These are phyloP conservation scores for Andrena trimmerana DNA, from an alignment of 2,888 invertebrate species.

Conservation along the genomic window DNA sequence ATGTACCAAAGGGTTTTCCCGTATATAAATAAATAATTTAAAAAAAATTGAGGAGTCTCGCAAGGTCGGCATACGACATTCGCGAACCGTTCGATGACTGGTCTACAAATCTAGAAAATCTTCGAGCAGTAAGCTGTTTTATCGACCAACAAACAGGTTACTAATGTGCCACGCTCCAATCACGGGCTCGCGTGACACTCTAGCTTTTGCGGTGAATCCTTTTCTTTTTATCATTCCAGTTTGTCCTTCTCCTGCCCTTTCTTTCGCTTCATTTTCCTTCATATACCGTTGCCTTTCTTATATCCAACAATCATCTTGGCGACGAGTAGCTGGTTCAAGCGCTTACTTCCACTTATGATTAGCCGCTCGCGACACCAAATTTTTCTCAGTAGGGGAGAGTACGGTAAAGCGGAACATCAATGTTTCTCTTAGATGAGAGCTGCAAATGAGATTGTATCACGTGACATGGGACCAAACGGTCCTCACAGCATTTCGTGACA, in stretches of 20 bases:
- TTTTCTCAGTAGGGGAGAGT: no score
- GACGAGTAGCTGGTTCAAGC: neutral
- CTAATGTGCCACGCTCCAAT: conserved; percentile 78
- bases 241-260: neutral
- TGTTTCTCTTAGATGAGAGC: no score
- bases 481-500: no score
- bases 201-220: conserved; percentile 53
- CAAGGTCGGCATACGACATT: conserved; percentile 2
- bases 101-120: conserved; percentile 81
- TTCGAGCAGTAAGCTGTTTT: conserved; percentile 78
- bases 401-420: no score
- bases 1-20: no score
- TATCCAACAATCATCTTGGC: neutral
- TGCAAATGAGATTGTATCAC: no score
- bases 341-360: no score
- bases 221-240: conserved; percentile 6
- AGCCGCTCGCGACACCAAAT: no score
- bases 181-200: conserved; percentile 72
- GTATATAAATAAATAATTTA: no score
- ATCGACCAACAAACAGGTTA: conserved; percentile 81
- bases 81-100: conserved; percentile 62
- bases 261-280: neutral
- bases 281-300: neutral
- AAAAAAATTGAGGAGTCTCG: conserved; percentile 9
- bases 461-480: no score